Percentiles rank a stretch among this genome's conserved stretches.
These are phyloP conservation scores for Leucophenga maculata DNA, from an alignment of 2,888 invertebrate genomes.

Conservation along the genomic window DNA sequence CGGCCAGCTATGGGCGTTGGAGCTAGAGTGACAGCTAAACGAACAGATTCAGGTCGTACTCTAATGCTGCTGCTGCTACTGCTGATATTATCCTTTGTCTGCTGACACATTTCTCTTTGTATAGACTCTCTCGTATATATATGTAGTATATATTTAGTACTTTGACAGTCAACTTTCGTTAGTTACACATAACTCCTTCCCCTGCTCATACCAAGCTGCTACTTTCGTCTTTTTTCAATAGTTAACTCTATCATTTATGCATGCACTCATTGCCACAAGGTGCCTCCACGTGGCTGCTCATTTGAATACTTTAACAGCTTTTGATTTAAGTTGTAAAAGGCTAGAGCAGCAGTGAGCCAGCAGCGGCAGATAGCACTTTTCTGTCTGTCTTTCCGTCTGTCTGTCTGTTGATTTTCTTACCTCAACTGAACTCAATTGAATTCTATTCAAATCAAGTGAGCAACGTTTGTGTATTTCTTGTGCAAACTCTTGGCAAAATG, in stretches of 20 bases:
- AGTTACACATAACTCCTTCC: no score
- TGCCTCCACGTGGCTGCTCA: constrained; percentile 49
- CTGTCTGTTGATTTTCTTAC: constrained; percentile 30
- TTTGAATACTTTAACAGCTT: constrained; percentile 63
- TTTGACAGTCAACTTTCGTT: no score
- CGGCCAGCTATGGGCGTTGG: background rate
- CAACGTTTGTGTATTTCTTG: constrained; percentile 14
- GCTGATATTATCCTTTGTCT: no score
- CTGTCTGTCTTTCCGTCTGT: constrained; percentile 1
- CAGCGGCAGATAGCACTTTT: background rate
- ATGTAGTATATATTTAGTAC: no score
- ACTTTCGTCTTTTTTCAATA: constrained; percentile 32
- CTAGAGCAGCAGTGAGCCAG: constrained; percentile 8
- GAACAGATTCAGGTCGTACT: background rate
- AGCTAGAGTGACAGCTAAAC: background rate
- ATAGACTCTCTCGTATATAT: no score
- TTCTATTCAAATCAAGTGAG: background rate
- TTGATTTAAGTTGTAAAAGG: constrained; percentile 45
- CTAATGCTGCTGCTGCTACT: no score
- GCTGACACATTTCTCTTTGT: no score
- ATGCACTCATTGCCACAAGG: constrained; percentile 37
- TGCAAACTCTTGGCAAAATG: constrained; percentile 61
- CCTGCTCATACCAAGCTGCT: no score
- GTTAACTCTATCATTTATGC: constrained; percentile 14
- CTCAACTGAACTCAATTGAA: constrained; percentile 38